Base-by-base conservation (phyloP, 2,888 invertebrate genomes). In the Zygogramma bicolorata region DNA sequence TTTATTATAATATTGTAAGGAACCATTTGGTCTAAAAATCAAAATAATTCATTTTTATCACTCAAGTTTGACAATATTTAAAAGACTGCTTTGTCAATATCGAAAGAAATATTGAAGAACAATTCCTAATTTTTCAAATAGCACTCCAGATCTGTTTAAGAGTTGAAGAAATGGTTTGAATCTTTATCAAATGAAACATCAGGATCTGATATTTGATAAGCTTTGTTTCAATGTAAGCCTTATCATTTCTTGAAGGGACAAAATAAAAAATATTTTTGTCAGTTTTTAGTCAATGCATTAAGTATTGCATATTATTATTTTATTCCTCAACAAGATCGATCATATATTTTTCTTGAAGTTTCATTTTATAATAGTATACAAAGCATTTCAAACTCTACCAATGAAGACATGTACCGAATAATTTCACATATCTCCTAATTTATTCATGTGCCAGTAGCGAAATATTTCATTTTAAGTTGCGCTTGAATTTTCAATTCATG, bases 21-120 rank as follows among this genome's bases (percentile, higher is more conserved):
- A 75, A 72, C 61, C 67, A 67, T 73, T 73, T 70, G 62, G 71
- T 46, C 40, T 69, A 66, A 66, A 22, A 74, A 73, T 73, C 65
- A 76, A 77, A 77, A 75, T 73, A 75, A 76, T 70, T 70, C 53
- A 67, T 75, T 46, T 68, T 67, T 63, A 60, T 68, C 65, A 77
- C 67, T 67, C 70, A 74, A 74, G 80, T 80, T 77, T 80, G 85
- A 85, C 85, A 85, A 85, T 85, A 85, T 82, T 81, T 80, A 74
- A 75, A 84, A 84, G 84, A 84, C 84, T 84, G 84, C 60, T 68
- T 59, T 77, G 75, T 49, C 68, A 58, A 61, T 57, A 15, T 62
- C 31, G 5, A 25, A 42, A 42, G 49, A 42, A 40, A 69, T 38
- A 46, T 46, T 61, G 61, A 53, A 65, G n/a, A 31, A 68, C 27